Conservation (phyloP, 1,140 invertebrate genomes). For the Zaprionus nigranus region DNA sequence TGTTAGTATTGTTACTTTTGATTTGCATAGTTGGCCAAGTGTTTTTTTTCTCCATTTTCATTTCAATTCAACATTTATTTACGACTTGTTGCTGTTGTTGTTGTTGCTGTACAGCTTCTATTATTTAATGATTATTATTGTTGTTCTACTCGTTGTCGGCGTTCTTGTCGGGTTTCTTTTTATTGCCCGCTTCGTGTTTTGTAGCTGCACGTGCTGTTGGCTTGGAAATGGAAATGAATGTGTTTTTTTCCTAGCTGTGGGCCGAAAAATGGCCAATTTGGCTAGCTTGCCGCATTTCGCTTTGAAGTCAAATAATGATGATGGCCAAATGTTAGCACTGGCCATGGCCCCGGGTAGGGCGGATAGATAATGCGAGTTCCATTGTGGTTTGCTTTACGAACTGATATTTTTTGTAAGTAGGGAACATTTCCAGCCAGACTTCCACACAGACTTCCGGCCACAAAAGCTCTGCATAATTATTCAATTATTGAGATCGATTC, state of each 20-base stretch:
- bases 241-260: slow-evolving; percentile 38
- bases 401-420: slow-evolving; percentile 6
- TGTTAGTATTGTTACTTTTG: slow-evolving; percentile 40
- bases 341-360: neutral
- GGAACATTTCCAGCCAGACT: neutral
- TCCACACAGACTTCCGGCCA: neutral
- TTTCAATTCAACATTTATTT: slow-evolving; percentile 71
- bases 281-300: slow-evolving; percentile 18
- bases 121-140: slow-evolving; percentile 71
- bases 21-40: slow-evolving; percentile 49
- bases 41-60: slow-evolving; percentile 33
- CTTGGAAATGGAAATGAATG: slow-evolving; percentile 33
- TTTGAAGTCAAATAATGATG: slow-evolving; percentile 36
- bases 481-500: slow-evolving; percentile 1
- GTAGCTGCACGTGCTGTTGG: slow-evolving; percentile 38
- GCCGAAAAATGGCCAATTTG: slow-evolving; percentile 39
- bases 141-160: slow-evolving; percentile 36
- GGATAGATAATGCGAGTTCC: neutral
- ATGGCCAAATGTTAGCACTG: slow-evolving; percentile 19
- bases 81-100: slow-evolving; percentile 41
- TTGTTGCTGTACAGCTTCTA: slow-evolving; percentile 28
- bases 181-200: slow-evolving; percentile 44
- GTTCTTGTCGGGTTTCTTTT: slow-evolving; percentile 20
- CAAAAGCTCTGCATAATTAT: slow-evolving; percentile 13
- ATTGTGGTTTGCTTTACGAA: neutral